Percentiles rank a stretch among this genome's conserved stretches.
These are phyloP conservation scores for Danio albolineatus DNA, from an alignment of 2,797 vertebrate genomes.

Conservation along the genomic window DNA sequence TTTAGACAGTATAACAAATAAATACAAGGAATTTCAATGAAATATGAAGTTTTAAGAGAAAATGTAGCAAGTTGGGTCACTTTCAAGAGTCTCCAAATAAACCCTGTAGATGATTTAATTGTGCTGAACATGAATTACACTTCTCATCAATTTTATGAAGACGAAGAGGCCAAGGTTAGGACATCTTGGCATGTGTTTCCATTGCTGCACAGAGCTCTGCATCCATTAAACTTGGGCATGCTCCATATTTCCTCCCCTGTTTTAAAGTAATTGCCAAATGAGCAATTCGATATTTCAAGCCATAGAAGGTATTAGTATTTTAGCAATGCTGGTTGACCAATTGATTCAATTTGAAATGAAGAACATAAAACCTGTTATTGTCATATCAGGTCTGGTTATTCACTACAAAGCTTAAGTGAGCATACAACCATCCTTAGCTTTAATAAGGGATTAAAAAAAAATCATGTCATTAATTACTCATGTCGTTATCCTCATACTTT, in stretches of 20 bases:
- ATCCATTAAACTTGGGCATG: slow-evolving; percentile 14
- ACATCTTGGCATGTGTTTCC: slow-evolving; percentile 10
- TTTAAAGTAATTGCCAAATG: neutral
- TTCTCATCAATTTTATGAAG: slow-evolving; percentile 5
- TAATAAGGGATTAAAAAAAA: too few species aligned
- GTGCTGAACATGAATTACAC: neutral
- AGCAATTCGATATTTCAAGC: neutral
- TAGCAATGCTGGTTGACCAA: neutral
- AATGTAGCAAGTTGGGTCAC: neutral
- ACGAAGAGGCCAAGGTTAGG: neutral
- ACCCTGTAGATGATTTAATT: neutral
- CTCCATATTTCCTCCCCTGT: neutral
- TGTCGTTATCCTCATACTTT: too few species aligned
- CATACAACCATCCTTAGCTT: too few species aligned
- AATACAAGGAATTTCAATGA: too few species aligned
- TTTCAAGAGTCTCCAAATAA: neutral
- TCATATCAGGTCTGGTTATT: too few species aligned
- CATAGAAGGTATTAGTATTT: neutral
- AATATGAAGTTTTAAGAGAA: neutral
- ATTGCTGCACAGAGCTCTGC: slow-evolving; percentile 1
- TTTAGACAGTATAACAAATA: neutral
- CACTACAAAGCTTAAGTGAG: too few species aligned
- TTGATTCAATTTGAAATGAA: neutral
- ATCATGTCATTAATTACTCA: too few species aligned
- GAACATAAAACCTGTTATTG: neutral